Percentiles rank a stretch among this genome's conserved stretches.
These are phyloP conservation scores for Hanleya hanleyi DNA, from an alignment of 2,888 invertebrate species.

Conservation along the genomic window DNA sequence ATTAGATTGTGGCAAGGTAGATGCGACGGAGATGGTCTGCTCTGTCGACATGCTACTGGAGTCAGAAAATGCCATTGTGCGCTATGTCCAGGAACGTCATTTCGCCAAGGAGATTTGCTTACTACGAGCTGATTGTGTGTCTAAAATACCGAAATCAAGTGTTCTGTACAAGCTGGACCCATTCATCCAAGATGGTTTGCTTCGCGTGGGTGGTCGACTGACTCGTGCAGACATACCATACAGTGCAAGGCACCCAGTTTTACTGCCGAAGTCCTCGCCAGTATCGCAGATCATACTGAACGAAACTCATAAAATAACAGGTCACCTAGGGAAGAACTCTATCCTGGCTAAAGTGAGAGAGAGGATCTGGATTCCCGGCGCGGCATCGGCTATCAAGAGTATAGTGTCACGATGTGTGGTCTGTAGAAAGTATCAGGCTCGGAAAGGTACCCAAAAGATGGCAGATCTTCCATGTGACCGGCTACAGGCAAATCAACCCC, in stretches of 20 bases:
- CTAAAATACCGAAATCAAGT: not conserved
- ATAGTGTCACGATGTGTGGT: too few relatives aligned
- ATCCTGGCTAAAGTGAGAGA: too few relatives aligned
- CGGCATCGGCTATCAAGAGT: not conserved
- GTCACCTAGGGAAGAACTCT: too few relatives aligned
- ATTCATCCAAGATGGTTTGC: not conserved
- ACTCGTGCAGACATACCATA: too few relatives aligned
- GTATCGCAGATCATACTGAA: not conserved
- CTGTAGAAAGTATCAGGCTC: slow-evolving; percentile 19
- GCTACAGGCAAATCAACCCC: slow-evolving; percentile 12
- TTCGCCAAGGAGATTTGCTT: not conserved
- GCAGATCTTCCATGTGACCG: slow-evolving; percentile 28
- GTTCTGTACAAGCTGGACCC: not conserved
- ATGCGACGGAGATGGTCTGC: too few relatives aligned
- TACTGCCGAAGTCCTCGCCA: not conserved
- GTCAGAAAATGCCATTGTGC: not conserved
- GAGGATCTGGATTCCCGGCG: slow-evolving; percentile 16
- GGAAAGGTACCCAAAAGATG: slow-evolving; percentile 22
- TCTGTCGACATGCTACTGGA: too few relatives aligned
- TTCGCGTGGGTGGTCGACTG: too few relatives aligned
- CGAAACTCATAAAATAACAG: not conserved
- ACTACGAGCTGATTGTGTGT: not conserved
- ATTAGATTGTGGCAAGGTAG: not conserved
- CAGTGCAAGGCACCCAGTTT: not conserved
- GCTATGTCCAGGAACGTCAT: not conserved